Evolutionary conservation across 2,888 invertebrate species (phyloP).

Genomic region (Diarsia brunnea): DNA sequence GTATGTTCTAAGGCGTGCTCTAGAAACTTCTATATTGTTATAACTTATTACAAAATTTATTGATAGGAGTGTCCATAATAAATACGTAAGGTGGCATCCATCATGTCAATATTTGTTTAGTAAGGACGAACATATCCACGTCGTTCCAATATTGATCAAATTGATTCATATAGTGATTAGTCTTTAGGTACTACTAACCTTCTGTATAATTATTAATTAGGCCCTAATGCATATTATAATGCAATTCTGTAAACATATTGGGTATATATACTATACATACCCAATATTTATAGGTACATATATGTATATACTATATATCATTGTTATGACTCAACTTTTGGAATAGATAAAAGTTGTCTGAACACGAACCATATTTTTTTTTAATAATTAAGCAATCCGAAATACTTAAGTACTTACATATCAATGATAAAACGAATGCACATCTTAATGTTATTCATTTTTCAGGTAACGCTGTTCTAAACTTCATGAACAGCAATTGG

Average conservation of each 20-base stretch:
- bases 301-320: no score
- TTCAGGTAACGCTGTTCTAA: constrained; percentile 77
- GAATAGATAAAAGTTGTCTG: neutral
- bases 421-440: neutral
- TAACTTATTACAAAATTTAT: neutral
- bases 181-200: neutral
- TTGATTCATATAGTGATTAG: neutral
- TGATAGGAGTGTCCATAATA: constrained; percentile 16
- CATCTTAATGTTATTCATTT: constrained; percentile 30
- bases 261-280: neutral
- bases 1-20: neutral
- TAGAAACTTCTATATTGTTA: neutral
- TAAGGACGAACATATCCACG: constrained; percentile 1
- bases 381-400: neutral
- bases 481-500: constrained; percentile 83
- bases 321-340: no score
- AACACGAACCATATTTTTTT: neutral
- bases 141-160: constrained; percentile 5
- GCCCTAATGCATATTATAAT: neutral
- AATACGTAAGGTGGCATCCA: constrained; percentile 6
- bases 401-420: neutral
- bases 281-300: no score
- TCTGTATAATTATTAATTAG: neutral
- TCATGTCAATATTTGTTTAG: constrained; percentile 14
- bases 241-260: neutral